Evolutionary conservation across 2,888 invertebrate species (phyloP), one percentile per base, ranked within the genome.

Genomic region (Sinodicranocentrus sp.): DNA sequence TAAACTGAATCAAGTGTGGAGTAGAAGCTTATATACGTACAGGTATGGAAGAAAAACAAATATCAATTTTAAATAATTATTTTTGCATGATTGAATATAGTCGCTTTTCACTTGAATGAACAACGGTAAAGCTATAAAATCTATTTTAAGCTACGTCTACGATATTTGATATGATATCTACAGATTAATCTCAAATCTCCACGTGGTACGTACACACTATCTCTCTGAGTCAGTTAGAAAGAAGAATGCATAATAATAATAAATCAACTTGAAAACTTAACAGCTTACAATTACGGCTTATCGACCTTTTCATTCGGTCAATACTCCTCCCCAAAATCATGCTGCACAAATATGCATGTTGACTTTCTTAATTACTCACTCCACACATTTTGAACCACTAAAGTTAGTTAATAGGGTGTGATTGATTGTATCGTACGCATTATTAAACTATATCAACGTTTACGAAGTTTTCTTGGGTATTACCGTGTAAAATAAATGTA

Each of bases 21-120:
- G 19, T 39, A 5, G 13, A 19, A 52, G 19, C 19, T n/a, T 52
- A 19, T 15, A 48, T 15, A n/a, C 15, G 48, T 15, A 54, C 2
- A 54, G 54, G 54, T 21, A 21, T 54, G 2, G 54, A 54, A 54
- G 54, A 54, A 54, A 67, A 67, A 43, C 13, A 44, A 67, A 67
- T 48, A 48, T 48, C 25, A 61, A 43, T 78, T 65, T 79, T 79
- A 79, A 79, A 80, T 82, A 68, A 82, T 68, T 59, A 73, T 59
- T 67, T n/a, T 71, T 76, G 82, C 75, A 76, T 82, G 75, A 75
- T 82, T 76, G 82, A 67, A 70, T 82, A 82, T 48, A 82, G 70
- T 73, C 61, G 23, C 54, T 70, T 17, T 76, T 61, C 70, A 63
- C 61, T 63, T 75, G 70, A 75, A 75, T 76, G 82, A 82, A 54